Evolutionary conservation across 2,113 vertebrate species (phyloP), one percentile per base, ranked within the genome.

Genomic region (Dolichallabes microphthalmus): DNA sequence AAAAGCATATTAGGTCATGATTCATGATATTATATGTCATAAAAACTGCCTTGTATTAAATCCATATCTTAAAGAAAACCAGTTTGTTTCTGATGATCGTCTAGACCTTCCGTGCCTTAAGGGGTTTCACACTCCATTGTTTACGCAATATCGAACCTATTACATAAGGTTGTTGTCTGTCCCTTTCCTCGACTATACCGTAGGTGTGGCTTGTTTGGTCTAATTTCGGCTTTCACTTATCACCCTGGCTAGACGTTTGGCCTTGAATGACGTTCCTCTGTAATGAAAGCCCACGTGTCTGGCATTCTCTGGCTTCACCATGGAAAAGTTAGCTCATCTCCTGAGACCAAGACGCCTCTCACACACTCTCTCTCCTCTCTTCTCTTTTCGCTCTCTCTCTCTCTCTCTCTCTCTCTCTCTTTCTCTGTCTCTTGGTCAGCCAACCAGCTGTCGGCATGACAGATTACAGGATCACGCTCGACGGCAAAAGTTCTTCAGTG

Each of bases 301-400:
- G 58, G 61, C 30, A 45, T 58, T 45, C 58, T 79, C 61, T 80
- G 69, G 39, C 66, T 82, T 73, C 66, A 76, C 73, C 76, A 85
- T 80, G 88, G 88, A 85, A 87, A 87, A 83, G 82, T 83, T 75
- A 74, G 66, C 55, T 35, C 52, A 60, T 75, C 32, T 57, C 76
- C 82, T 78, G 87, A 61, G 78, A 53, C 58, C 6, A n/a, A 55
- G 57, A 64, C 66, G 6, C 17, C 60, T 73, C 61, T 55, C 58
- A 45, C 80, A 27, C 66, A 17, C 32, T 1, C 17, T 4, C 7
- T 76, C n/a, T 80, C 30, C 22, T 73, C 45, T 76, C n/a, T 80
- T 39, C 22, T 73, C 45, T 57, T 17, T 30, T 6, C 6, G 55
- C 4, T 17, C 35, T 11, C 68, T 69, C 32, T 57, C 58, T 17